Evolutionary conservation across 2,113 vertebrate species (phyloP), one percentile per base, ranked within the genome.

Genomic region (Sigmodon hispidus): DNA sequence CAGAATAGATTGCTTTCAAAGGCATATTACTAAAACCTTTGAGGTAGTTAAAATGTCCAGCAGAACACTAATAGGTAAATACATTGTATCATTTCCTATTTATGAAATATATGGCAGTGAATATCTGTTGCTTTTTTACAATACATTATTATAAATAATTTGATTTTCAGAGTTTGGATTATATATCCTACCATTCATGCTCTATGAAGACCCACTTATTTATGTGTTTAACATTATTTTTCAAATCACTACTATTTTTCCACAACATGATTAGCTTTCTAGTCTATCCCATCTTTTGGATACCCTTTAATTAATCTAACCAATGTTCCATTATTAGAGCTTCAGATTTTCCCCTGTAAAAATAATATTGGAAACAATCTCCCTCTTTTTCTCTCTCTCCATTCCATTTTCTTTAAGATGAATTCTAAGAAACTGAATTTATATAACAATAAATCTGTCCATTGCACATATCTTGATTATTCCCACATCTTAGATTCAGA

Each of bases 1-100:
- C 36, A 83, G 5, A 94, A 86, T 61, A 36, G 11, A 52, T 90
- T 94, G 36, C 40, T 92, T 94, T 96, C 11, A 84, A 95, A 85
- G 21, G 26, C 10, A 89, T n/a, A 89, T 63, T 40, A 61, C 9
- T 57, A 24, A 91, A 94, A 92, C 59, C 52, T 21, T 55, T 43
- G 52, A 90, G 34, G 22, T 48, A 65, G 70, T 34, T 48, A 87
- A 50, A 91, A 87, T 92, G 2, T 63, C 31, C 43, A 90, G 75
- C 2, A 63, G 34, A 48, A 67, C 67, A 26, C 36, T 90, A 90
- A 92, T 13, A 48, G 36, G 67, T 86, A 93, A 77, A 96, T 65
- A 59, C 3, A 95, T 45, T 84, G 61, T 29, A 10, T 4, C 34
- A 93, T 77, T 90, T 24, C n/a, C 29, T 92, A 83, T 72, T 55